A percentile compares a stretch with the other conserved stretches of the same genome.
Evolutionary conservation across 2,888 invertebrate species (phyloP).

Genomic region (Dinocampus coccinellae): DNA sequence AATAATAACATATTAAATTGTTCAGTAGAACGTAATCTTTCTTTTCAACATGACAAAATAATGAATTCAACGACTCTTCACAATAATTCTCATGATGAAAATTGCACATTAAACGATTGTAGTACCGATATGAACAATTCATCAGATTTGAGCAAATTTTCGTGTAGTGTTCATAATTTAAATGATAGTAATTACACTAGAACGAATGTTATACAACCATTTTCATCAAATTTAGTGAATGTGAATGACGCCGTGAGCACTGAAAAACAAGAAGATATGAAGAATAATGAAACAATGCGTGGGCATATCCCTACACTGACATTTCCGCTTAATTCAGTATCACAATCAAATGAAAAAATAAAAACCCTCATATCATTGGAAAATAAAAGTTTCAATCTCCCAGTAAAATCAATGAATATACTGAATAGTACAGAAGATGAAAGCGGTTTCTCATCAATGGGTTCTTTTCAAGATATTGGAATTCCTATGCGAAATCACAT

Average conservation of each 20-base stretch:
- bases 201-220: background rate
- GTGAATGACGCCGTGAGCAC: background rate
- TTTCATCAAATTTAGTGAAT: background rate
- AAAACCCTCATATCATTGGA: conserved; percentile 46
- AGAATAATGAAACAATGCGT: background rate
- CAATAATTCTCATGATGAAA: conserved; percentile 39
- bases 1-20: conserved; percentile 38
- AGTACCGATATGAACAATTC: background rate
- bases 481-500: conserved; percentile 70
- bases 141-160: conserved; percentile 42
- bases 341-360: conserved; percentile 51
- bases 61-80: conserved; percentile 49
- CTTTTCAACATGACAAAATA: conserved; percentile 46
- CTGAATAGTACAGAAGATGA: conserved; percentile 77
- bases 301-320: background rate
- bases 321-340: conserved; percentile 32
- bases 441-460: conserved; percentile 88
- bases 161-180: background rate
- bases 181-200: background rate
- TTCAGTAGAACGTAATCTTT: conserved; percentile 25
- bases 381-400: conserved; percentile 44
- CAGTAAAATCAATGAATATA: conserved; percentile 54
- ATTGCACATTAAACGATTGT: background rate
- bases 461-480: conserved; percentile 86
- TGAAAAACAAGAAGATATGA: background rate